A percentile compares a stretch with the other conserved stretches of the same genome.
Evolutionary conservation across 2,113 vertebrate genomes (phyloP).

Genomic region (Neomonachus schauinslandi): DNA sequence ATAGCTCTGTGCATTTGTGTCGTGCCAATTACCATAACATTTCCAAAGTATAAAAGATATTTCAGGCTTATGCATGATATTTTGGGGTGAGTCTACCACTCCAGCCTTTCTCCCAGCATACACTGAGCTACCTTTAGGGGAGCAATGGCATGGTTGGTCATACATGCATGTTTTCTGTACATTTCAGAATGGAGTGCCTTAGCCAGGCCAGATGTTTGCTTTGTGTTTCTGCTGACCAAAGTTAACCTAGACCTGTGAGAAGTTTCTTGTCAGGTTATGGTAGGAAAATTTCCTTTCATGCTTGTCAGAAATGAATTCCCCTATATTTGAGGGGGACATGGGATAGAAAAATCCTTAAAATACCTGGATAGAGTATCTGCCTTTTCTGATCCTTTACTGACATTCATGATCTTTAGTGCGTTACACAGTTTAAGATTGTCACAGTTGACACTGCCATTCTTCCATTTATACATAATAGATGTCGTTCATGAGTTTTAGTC

Average conservation of each 20-base stretch:
- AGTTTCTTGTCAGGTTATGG: slow-evolving; percentile 38
- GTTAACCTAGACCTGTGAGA: slow-evolving; percentile 13
- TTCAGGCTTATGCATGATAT: background rate
- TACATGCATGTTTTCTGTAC: background rate
- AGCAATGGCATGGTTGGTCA: background rate
- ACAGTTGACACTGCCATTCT: background rate
- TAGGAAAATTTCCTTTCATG: slow-evolving; percentile 19
- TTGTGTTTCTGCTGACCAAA: slow-evolving; percentile 50
- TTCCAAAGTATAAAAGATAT: background rate
- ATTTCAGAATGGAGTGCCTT: slow-evolving; percentile 62
- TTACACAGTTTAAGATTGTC: background rate
- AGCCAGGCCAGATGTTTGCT: slow-evolving; percentile 46
- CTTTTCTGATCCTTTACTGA: slow-evolving; percentile 23
- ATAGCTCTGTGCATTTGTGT: background rate
- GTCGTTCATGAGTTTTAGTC: slow-evolving; percentile 29
- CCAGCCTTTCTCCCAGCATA: slow-evolving; percentile 1
- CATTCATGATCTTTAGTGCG: background rate
- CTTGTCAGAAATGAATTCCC: slow-evolving; percentile 55
- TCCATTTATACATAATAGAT: slow-evolving; percentile 10
- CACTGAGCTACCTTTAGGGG: slow-evolving; percentile 10
- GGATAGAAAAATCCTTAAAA: background rate
- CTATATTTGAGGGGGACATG: background rate
- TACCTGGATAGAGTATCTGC: background rate
- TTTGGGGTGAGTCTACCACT: slow-evolving; percentile 13
- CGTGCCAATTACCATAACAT: background rate